A percentile compares a stretch with the other conserved stretches of the same genome.
Evolutionary conservation across 1,140 invertebrate genomes (phyloP).

Genomic region (Myzus persicae): DNA sequence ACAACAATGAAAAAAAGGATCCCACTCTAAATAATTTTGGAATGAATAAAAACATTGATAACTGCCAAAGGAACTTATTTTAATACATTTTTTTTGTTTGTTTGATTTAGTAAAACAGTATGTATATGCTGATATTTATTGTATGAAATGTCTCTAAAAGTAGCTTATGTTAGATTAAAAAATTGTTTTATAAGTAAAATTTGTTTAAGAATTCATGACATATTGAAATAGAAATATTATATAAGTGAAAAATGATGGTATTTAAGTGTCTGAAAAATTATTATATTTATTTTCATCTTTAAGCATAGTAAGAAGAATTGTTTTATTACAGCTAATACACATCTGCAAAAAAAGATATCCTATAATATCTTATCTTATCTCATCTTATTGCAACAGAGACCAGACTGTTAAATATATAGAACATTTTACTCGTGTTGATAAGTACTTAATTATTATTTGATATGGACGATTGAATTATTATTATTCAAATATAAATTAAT

Average conservation of each 20-base stretch:
- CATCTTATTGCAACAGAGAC: background rate
- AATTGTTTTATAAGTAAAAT: no score
- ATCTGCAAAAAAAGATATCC: no score
- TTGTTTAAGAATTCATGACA: background rate
- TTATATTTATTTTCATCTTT: background rate
- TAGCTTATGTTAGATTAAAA: background rate
- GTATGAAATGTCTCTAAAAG: background rate
- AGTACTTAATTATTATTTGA: background rate
- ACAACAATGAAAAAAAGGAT: background rate
- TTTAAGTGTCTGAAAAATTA: background rate
- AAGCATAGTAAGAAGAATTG: background rate
- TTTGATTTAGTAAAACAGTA: background rate
- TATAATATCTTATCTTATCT: no score
- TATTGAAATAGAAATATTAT: background rate
- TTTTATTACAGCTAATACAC: no score
- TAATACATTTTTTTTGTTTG: background rate
- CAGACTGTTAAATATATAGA: background rate
- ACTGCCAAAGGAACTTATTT: background rate
- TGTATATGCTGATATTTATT: background rate
- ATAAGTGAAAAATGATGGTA: background rate
- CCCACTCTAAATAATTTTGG: background rate
- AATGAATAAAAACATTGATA: background rate
- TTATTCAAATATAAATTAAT: background rate
- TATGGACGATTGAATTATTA: background rate
- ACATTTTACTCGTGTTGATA: background rate